Evolutionary conservation across 2,113 vertebrate genomes (phyloP).

Genomic region (Notothenia rossii): DNA sequence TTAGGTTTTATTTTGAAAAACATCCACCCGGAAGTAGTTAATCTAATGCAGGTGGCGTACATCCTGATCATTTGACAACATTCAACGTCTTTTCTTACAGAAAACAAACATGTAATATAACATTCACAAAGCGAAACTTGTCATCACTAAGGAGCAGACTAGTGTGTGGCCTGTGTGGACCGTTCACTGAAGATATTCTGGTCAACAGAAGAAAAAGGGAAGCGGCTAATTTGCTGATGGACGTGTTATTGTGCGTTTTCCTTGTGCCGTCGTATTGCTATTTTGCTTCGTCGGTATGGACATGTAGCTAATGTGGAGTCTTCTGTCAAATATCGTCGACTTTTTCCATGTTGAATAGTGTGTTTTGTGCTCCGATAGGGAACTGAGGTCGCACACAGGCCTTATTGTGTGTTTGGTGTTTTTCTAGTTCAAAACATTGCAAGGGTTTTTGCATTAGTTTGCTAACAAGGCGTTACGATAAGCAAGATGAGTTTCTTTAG

Average conservation of each 20-base stretch:
- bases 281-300: constrained; percentile 42
- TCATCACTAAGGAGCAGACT: not conserved
- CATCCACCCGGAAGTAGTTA: constrained; percentile 68
- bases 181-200: not conserved
- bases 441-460: not conserved
- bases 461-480: constrained; percentile 10
- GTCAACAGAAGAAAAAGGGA: not conserved
- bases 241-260: constrained; percentile 43
- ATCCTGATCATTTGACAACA: constrained; percentile 75
- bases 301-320: constrained; percentile 55
- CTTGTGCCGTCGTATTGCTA: constrained; percentile 25
- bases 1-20: constrained; percentile 58
- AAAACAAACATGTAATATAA: constrained; percentile 68
- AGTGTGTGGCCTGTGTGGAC: not conserved
- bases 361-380: not conserved
- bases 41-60: constrained; percentile 31
- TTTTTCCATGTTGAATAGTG: constrained; percentile 12
- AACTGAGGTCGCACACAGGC: constrained; percentile 33
- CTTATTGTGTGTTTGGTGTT: constrained; percentile 23
- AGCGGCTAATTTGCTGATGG: constrained; percentile 46
- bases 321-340: constrained; percentile 24
- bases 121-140: not conserved
- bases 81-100: constrained; percentile 46
- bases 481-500: constrained; percentile 93
- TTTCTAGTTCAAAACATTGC: constrained; percentile 21